Conservation (phyloP, 2,888 invertebrate species). For the Pilophorus perplexus region DNA sequence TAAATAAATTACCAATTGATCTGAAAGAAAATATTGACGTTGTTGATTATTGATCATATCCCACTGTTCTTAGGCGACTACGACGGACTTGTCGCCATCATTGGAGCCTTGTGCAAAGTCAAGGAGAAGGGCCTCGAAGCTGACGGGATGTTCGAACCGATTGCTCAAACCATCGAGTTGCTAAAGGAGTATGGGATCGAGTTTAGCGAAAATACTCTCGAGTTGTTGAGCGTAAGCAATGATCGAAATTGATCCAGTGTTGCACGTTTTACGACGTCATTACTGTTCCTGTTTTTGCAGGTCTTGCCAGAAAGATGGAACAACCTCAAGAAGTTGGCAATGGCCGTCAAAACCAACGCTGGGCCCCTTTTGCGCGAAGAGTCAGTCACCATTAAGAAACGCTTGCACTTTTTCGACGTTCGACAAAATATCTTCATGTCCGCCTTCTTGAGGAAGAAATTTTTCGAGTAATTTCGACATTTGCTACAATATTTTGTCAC, state of each 20-base stretch:
- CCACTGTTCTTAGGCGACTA: constrained; percentile 78
- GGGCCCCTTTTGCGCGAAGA: constrained; percentile 88
- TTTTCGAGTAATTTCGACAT: constrained; percentile 56
- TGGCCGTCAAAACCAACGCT: constrained; percentile 79
- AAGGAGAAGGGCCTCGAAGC: constrained; percentile 76
- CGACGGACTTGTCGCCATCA: constrained; percentile 75
- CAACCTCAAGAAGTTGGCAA: constrained; percentile 77
- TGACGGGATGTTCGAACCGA: constrained; percentile 85
- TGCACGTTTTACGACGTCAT: not conserved
- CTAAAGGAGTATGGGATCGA: constrained; percentile 83
- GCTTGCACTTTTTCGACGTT: constrained; percentile 76
- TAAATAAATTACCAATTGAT: too few species aligned
- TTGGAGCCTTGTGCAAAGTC: constrained; percentile 75
- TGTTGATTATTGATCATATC: too few species aligned
- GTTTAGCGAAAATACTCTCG: constrained; percentile 70
- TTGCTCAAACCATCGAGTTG: constrained; percentile 80
- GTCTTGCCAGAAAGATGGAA: constrained; percentile 72
- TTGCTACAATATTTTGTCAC: too few species aligned
- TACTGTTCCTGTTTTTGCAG: too few species aligned
- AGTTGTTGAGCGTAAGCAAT: constrained; percentile 64
- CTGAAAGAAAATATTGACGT: too few species aligned
- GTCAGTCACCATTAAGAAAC: constrained; percentile 79
- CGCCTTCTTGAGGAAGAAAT: constrained; percentile 61
- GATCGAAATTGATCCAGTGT: not conserved
- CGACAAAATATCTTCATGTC: constrained; percentile 74